A percentile compares a stretch with the other conserved stretches of the same genome.
Conservation (phyloP, 2,113 vertebrate species). For the Mus spicilegus region DNA sequence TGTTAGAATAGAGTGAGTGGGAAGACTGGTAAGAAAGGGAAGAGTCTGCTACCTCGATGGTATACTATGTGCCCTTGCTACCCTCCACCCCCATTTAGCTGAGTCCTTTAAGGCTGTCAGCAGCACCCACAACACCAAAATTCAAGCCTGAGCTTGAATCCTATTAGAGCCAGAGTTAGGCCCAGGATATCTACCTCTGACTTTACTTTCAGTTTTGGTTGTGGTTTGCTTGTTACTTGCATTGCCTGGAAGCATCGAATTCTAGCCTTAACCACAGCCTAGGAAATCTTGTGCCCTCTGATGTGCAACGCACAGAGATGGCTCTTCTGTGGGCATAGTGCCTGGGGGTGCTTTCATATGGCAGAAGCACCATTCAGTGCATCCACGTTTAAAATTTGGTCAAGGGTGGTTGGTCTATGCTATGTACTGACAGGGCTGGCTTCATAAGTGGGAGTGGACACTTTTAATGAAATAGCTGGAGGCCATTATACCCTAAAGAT, state of each 20-base stretch:
- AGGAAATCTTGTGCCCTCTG: neutral
- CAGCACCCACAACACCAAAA: neutral
- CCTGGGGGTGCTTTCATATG: neutral
- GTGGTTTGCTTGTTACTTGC: conserved; percentile 18
- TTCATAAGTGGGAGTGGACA: neutral
- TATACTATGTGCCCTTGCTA: neutral
- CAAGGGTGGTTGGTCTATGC: neutral
- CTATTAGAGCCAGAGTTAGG: neutral
- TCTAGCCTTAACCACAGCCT: neutral
- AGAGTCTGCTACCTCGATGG: neutral
- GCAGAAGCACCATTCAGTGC: neutral
- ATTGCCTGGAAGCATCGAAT: conserved; percentile 12
- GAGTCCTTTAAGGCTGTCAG: neutral
- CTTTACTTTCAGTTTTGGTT: conserved; percentile 42
- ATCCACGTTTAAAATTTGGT: neutral
- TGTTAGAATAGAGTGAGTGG: neutral
- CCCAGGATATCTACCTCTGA: neutral
- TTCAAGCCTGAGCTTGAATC: neutral
- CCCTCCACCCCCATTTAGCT: neutral
- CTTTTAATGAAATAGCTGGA: conserved; percentile 12
- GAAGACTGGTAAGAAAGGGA: neutral
- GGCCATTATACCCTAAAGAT: conserved; percentile 30
- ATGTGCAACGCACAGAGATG: neutral
- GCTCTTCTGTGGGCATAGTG: neutral
- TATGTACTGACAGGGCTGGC: neutral